Evolutionary conservation across 64 coral and sea anemone species (phyloP), one percentile per base, ranked within the genome.

Genomic region (Montipora efflorescens): DNA sequence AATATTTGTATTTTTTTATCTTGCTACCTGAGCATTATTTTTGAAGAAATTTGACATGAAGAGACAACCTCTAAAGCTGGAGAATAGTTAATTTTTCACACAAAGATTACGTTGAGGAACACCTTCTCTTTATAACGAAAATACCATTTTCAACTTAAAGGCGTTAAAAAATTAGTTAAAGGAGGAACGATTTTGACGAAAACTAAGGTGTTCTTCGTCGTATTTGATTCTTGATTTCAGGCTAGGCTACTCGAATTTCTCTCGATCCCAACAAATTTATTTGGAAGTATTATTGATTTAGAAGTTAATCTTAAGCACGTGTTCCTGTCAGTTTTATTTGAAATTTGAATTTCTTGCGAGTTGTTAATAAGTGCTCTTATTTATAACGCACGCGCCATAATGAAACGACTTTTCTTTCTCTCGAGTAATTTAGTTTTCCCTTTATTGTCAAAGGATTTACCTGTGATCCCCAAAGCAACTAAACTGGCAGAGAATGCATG

Each of bases 371-470:
- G 20, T 59, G 67, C 66, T 86, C 45, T 8, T 71, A 47, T 71
- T 36, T 67, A 18, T 70, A 71, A 86, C 20, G 82, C 82, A 86
- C 82, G 71, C 71, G 82, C 46, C 7, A 19, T 86, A 50, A 64
- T 86, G 82, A 19, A 72, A 71, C 14, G 12, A 28, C 22, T 69
- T 84, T 84, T 67, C 22, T 69, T 84, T 82, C 55, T 2, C 81
- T 83, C 57, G 82, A 36, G 70, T 86, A 71, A 86, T 86, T 86
- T 86, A 86, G 68, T 64, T 86, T 71, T 86, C 16, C 18, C 45
- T 86, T 69, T 71, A 72, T 86, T 64, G 18, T 10, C 10, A 86
- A 15, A 86, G 68, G 82, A 86, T 86, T 83, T 70, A 86, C 82
- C 82, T 86, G 82, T 13, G 66, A 71, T 71, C 68, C 66, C 19